Base-by-base conservation (phyloP, 2,113 vertebrate species). In the Peromyscus leucopus region DNA sequence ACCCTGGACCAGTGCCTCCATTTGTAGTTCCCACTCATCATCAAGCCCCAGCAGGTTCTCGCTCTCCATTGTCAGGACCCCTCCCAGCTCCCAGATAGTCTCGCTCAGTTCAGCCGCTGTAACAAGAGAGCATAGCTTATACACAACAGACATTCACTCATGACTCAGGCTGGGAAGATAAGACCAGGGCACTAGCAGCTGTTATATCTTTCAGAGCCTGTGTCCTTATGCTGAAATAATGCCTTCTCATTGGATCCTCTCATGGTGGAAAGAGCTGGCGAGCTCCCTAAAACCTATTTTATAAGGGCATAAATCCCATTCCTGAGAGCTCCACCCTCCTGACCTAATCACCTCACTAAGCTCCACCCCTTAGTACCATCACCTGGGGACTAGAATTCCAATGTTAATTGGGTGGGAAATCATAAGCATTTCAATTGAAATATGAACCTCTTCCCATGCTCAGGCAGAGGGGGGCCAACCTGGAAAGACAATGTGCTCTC, bases 1-100 rank as follows among this genome's bases (percentile, higher is more conserved):
- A 11, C 67, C 6, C 1, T 0, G 61, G 26, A 21, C 65, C 0
- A 7, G 5, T 72, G 26, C 1, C 63, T 39, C 1, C 31, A 22
- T 48, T 7, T 7, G 3, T 19, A 17, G 74, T 33, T 63, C 80
- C 59, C 8, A 0, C 33, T 69, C 1, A 0, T 24, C 39, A 19
- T 31, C 69, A 21, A 80, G 48, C 36, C 65, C 71, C 21, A n/a
- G 61, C 7, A n/a, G 11, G 75, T 3, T 12, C 75, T 63, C 26
- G 2, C 2, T 76, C n/a, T 74, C 28, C 19, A 0, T 39, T 10
- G 1, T 36, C 17, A 71, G 51, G 22, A 21, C 28, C 7, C n/a
- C 39, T 55, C 26, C 31, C 61, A 9, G 31, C 39, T 71, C 84
- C 71, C 69, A 26, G 36, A 8, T 33, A 16, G 5, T 10, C 65